phyloP scores from a whole-genome alignment of 2,113 vertebrate species.

The Thamnaconus septentrionalis region DNA sequence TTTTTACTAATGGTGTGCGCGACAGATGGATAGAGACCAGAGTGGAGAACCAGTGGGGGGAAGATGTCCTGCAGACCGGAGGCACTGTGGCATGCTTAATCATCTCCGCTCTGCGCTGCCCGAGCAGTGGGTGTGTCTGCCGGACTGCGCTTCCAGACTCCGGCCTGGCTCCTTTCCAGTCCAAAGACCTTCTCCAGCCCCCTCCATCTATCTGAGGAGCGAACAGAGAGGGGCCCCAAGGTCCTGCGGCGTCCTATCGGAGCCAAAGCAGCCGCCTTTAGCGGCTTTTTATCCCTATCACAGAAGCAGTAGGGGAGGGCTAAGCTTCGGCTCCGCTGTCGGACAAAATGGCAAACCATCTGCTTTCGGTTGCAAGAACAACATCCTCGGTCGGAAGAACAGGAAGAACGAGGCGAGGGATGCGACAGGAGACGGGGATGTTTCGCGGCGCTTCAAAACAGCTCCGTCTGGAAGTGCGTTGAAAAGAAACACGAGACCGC shows the following conservation, averaged over 20 bases:
- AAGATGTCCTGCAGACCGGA: slow-evolving; percentile 41
- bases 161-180: slow-evolving; percentile 30
- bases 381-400: slow-evolving; percentile 38
- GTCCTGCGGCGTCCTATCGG: slow-evolving; percentile 37
- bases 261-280: slow-evolving; percentile 39
- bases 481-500: not conserved
- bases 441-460: not conserved
- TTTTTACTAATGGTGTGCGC: slow-evolving; percentile 26
- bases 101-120: slow-evolving; percentile 65
- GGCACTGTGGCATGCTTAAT: slow-evolving; percentile 62
- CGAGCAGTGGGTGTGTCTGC: slow-evolving; percentile 39
- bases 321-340: slow-evolving; percentile 26
- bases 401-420: not conserved
- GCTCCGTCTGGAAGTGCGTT: not conserved
- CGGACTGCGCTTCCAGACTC: slow-evolving; percentile 31
- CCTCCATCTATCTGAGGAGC: slow-evolving; percentile 28
- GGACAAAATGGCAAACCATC: slow-evolving; percentile 62
- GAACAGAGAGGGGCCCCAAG: slow-evolving; percentile 30
- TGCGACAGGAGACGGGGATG: not conserved
- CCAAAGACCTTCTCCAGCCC: slow-evolving; percentile 27
- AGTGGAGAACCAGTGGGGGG: slow-evolving; percentile 30
- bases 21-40: slow-evolving; percentile 71
- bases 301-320: slow-evolving; percentile 42
- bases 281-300: slow-evolving; percentile 43
- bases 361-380: slow-evolving; percentile 49